Base-by-base conservation (phyloP, 1,140 invertebrate species). In the Drosophila obscura region DNA sequence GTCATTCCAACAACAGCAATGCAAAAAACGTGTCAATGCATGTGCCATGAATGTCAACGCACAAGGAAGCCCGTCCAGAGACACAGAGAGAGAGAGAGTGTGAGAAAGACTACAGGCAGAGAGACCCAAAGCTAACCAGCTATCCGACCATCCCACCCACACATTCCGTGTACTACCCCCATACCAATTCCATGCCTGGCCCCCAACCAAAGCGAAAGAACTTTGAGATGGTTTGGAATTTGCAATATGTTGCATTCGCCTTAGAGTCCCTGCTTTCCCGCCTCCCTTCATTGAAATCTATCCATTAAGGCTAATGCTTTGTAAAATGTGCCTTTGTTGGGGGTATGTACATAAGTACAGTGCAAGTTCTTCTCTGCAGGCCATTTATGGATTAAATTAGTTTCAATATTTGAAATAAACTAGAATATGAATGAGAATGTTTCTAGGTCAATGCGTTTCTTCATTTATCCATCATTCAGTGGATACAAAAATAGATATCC, bases 31-130 rank as follows among this genome's bases (percentile, higher is more conserved):
- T 73, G 67, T 62, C 67, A 71, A 72, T 73, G 67, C 69, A 73
- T 73, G 67, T 72, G 67, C 69, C 67, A 73, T 73, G 69, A 62
- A 73, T 73, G 43, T 62, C 69, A 72, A 72, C 69, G 71, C 50
- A 45, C 43, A 60, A 71, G 19, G 31, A 16, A 52, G 8, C 35
- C 35, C 35, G 5, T 5, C 35, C 9, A 8, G 16, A 13, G 22
- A 2, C 7, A 43, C 2, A 11, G 35, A n/a, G 11, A 19, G 39
- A 0, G 8, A 28, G n/a, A 5, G 5, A 43, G 22, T 0, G 13
- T 13, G n/a, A 1, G 15, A 6, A 2, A 44, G 55, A 13, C 11
- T 22, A 45, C 1, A 24, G 13, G 13, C 39, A 41, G 49, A 31
- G 24, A 19, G 8, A 22, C 16, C 16, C 31, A 13, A 60, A 26